Evolutionary conservation across 2,888 invertebrate genomes (phyloP).

Genomic region (Plebejus anna): DNA sequence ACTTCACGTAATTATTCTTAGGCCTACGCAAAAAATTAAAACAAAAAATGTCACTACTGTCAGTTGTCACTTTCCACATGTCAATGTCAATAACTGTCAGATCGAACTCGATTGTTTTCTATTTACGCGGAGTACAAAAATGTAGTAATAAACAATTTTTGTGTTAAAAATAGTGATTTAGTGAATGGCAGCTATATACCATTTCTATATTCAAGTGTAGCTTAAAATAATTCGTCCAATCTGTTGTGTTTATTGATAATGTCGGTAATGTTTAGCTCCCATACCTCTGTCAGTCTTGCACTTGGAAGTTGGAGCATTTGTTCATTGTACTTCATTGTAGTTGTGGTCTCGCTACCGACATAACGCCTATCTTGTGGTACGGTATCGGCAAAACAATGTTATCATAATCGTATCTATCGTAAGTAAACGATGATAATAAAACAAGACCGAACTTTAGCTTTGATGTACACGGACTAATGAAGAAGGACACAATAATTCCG

Average conservation of each 20-base stretch:
- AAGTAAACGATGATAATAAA: constrained; percentile 49
- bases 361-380: constrained; percentile 49
- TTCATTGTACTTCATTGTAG: constrained; percentile 53
- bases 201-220: constrained; percentile 2
- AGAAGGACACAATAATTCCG: constrained; percentile 32
- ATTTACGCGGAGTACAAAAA: constrained; percentile 21
- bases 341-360: constrained; percentile 51
- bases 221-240: not conserved
- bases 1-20: not conserved
- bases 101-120: constrained; percentile 18
- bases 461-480: constrained; percentile 31
- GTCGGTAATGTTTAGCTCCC: constrained; percentile 39
- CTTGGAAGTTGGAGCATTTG: constrained; percentile 33
- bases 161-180: not conserved
- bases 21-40: not conserved
- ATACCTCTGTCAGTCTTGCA: constrained; percentile 39
- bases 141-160: not conserved
- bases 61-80: constrained; percentile 24
- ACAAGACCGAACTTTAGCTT: constrained; percentile 42
- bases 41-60: not conserved
- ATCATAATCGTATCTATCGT: constrained; percentile 49
- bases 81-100: constrained; percentile 30
- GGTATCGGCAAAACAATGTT: constrained; percentile 56
- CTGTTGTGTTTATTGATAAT: constrained; percentile 25
- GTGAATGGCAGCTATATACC: not conserved